A percentile compares a stretch with the other conserved stretches of the same genome.
phyloP scores from a whole-genome alignment of 2,797 vertebrate genomes.

The Zenarchopterus dispar region DNA sequence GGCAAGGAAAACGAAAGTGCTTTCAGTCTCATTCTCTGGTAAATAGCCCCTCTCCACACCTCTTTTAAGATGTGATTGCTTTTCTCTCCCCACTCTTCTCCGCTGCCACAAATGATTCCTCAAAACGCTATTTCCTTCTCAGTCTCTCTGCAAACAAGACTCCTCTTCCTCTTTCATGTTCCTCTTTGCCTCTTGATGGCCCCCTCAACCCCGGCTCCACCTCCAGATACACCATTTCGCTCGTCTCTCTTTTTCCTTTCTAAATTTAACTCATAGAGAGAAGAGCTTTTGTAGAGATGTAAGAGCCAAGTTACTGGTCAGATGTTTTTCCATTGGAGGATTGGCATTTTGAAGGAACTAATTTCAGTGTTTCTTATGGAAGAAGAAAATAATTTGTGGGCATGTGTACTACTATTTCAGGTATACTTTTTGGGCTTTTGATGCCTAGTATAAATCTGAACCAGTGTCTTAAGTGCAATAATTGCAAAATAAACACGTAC shows the following conservation, averaged over 20 bases:
- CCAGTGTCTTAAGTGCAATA: background rate
- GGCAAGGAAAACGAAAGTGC: slow-evolving; percentile 65
- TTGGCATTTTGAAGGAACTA: slow-evolving; percentile 3
- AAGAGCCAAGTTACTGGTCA: slow-evolving; percentile 34
- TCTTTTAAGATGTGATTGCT: slow-evolving; percentile 80
- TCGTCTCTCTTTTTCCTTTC: slow-evolving; percentile 9
- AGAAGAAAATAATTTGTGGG: background rate
- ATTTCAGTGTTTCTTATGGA: slow-evolving; percentile 7
- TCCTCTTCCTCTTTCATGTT: slow-evolving; percentile 63
- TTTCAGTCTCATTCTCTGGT: slow-evolving; percentile 76
- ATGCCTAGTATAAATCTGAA: background rate
- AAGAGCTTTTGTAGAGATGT: slow-evolving; percentile 18
- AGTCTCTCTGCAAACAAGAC: slow-evolving; percentile 68
- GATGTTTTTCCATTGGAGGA: slow-evolving; percentile 17
- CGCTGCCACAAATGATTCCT: slow-evolving; percentile 69
- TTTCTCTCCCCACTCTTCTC: slow-evolving; percentile 67
- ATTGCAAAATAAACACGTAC: too few species aligned
- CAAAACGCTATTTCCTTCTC: slow-evolving; percentile 74
- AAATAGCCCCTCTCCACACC: slow-evolving; percentile 78
- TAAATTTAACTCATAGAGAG: slow-evolving; percentile 48
- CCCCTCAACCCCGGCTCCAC: slow-evolving; percentile 23
- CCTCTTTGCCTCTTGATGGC: slow-evolving; percentile 63
- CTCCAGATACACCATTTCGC: slow-evolving; percentile 5
- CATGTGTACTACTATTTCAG: background rate
- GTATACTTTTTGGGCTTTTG: background rate